These are phyloP conservation scores for Oconnorella tubifera DNA, from an alignment of 2,888 invertebrate genomes.

Conservation along the genomic window DNA sequence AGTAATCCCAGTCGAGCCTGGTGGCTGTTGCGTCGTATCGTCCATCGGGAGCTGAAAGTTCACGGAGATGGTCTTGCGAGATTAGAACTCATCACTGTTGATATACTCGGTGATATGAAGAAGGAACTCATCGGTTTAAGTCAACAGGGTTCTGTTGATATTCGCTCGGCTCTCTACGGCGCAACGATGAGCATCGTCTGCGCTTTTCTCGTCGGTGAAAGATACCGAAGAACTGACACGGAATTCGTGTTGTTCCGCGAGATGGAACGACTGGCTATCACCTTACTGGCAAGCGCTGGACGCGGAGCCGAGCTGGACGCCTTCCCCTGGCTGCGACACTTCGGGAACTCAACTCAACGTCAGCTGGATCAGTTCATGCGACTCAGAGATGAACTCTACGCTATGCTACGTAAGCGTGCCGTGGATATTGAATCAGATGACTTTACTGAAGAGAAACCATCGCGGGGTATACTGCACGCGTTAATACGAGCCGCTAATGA, in stretches of 20 bases:
- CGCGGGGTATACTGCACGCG: neutral
- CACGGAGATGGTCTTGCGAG: constrained; percentile 4
- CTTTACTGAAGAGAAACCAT: neutral
- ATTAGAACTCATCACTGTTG: constrained; percentile 22
- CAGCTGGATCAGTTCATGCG: constrained; percentile 9
- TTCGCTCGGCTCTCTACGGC: constrained; percentile 10
- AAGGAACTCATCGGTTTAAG: neutral
- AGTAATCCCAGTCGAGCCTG: constrained; percentile 11
- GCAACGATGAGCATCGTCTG: constrained; percentile 18
- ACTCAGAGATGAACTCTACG: constrained; percentile 14
- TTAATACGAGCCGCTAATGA: constrained; percentile 3
- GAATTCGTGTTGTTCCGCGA: constrained; percentile 16
- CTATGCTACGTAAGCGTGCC: neutral
- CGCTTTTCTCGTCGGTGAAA: constrained; percentile 11
- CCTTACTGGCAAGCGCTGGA: constrained; percentile 12
- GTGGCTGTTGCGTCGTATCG: constrained; percentile 9
- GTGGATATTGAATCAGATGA: neutral
- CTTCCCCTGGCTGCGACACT: constrained; percentile 37
- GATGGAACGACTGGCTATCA: constrained; percentile 16
- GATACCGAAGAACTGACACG: constrained; percentile 12
- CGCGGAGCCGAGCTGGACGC: constrained; percentile 38
- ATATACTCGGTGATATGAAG: constrained; percentile 15
- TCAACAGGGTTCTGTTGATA: neutral
- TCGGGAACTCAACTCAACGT: constrained; percentile 31
- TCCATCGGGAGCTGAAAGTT: constrained; percentile 4